A percentile compares a stretch with the other conserved stretches of the same genome.
Evolutionary conservation across 1,140 invertebrate species (phyloP).

Genomic region (Calosoma granatense): DNA sequence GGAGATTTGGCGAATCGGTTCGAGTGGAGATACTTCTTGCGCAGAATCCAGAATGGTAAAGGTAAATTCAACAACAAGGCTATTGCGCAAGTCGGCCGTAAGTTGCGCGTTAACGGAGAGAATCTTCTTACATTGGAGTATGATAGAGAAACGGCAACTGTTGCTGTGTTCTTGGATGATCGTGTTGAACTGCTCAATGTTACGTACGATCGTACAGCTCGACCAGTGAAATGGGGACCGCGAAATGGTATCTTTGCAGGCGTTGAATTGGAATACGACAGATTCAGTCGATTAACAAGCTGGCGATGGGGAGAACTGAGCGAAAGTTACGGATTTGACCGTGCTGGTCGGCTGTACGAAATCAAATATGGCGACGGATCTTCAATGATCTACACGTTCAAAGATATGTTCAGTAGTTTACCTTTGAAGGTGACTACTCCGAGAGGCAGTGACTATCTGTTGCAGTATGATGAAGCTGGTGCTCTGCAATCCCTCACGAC

Average conservation of each 20-base stretch:
- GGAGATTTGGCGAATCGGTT: slow-evolving; percentile 86
- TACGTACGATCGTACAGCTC: slow-evolving; percentile 82
- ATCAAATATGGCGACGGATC: slow-evolving; percentile 82
- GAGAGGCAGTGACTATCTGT: slow-evolving; percentile 79
- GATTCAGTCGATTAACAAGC: slow-evolving; percentile 76
- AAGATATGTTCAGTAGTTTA: slow-evolving; percentile 76
- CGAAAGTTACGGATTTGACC: slow-evolving; percentile 80
- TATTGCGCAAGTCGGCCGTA: slow-evolving; percentile 71
- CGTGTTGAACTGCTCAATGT: slow-evolving; percentile 81
- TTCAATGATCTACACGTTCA: slow-evolving; percentile 76
- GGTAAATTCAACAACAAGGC: slow-evolving; percentile 53
- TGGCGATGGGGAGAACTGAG: slow-evolving; percentile 89
- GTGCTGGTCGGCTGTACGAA: slow-evolving; percentile 73
- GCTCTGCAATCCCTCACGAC: slow-evolving; percentile 84
- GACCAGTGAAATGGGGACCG: slow-evolving; percentile 82
- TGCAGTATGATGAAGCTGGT: slow-evolving; percentile 87
- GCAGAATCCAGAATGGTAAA: slow-evolving; percentile 48
- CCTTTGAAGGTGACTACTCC: slow-evolving; percentile 87
- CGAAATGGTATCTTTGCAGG: slow-evolving; percentile 74
- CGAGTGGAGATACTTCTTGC: slow-evolving; percentile 87
- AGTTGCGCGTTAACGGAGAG: slow-evolving; percentile 81
- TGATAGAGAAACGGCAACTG: slow-evolving; percentile 77
- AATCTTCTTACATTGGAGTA: slow-evolving; percentile 87
- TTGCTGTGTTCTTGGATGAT: slow-evolving; percentile 84
- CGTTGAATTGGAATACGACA: slow-evolving; percentile 86